Evolutionary conservation across 2,113 vertebrate species (phyloP).

Genomic region (Mesembrinibis cayennensis): DNA sequence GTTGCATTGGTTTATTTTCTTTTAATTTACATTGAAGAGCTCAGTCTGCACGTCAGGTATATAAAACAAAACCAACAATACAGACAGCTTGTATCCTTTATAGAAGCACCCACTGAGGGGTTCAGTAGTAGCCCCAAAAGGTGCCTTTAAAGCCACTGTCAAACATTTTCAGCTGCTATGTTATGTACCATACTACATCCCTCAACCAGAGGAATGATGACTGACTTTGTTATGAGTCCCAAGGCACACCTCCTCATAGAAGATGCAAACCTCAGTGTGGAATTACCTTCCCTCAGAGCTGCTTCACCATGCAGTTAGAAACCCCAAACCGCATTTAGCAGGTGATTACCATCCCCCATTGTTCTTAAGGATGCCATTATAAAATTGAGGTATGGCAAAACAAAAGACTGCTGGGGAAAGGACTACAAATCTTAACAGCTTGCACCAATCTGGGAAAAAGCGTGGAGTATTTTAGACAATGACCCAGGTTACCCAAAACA

Average conservation of each 20-base stretch:
- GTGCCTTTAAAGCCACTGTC: not conserved
- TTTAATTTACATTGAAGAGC: not conserved
- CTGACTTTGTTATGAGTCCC: not conserved
- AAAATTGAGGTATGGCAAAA: not conserved
- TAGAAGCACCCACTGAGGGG: not conserved
- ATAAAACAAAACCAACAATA: not conserved
- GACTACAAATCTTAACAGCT: not conserved
- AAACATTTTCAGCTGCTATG: not conserved
- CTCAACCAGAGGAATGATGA: not conserved
- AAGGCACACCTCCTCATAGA: not conserved
- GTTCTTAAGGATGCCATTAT: not conserved
- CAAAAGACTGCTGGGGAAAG: not conserved
- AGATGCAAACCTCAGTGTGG: not conserved
- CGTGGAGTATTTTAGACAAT: not conserved
- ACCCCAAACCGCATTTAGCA: not conserved
- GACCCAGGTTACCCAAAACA: not conserved
- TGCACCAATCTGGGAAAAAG: not conserved
- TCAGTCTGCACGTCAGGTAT: not conserved
- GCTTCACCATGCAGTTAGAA: not conserved
- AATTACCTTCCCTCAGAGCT: not conserved
- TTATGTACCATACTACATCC: not conserved
- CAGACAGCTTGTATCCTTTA: not conserved
- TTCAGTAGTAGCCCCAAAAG: not conserved
- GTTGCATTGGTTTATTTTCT: not conserved
- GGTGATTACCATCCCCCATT: not conserved